Conservation (phyloP, 2,797 vertebrate genomes). For the Schizopygopsis pylzovi region DNA sequence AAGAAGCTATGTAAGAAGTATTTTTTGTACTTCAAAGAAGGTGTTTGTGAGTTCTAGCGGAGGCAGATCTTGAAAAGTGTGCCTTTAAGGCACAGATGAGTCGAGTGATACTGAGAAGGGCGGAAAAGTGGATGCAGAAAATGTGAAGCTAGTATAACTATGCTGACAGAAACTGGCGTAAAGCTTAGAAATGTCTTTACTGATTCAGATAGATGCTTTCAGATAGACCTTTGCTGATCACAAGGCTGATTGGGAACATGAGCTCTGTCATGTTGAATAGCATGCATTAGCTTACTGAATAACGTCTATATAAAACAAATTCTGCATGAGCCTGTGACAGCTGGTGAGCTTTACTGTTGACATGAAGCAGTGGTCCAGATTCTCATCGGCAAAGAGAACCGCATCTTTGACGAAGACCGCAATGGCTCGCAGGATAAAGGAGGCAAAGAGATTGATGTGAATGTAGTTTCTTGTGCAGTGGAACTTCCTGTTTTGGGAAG, state of each 20-base stretch:
- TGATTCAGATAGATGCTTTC: neutral
- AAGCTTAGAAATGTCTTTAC: neutral
- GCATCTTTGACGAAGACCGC: slow-evolving; percentile 90
- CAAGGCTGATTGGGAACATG: neutral
- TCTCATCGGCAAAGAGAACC: slow-evolving; percentile 87
- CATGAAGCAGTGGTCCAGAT: slow-evolving; percentile 86
- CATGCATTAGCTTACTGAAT: neutral
- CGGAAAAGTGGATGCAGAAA: neutral
- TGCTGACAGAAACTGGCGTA: neutral
- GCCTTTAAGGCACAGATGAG: slow-evolving; percentile 26
- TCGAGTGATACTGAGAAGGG: slow-evolving; percentile 14
- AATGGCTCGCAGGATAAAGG: slow-evolving; percentile 87
- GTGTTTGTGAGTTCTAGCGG: slow-evolving; percentile 24
- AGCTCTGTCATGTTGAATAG: slow-evolving; percentile 1
- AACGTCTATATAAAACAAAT: neutral
- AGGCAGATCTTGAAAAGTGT: slow-evolving; percentile 44
- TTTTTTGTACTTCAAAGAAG: slow-evolving; percentile 37
- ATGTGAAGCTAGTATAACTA: neutral
- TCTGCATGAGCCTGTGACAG: slow-evolving; percentile 13
- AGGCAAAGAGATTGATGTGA: slow-evolving; percentile 91
- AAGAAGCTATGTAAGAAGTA: neutral
- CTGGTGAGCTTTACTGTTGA: slow-evolving; percentile 80
- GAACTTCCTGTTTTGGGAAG: slow-evolving; percentile 80
- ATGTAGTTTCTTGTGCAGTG: slow-evolving; percentile 92
- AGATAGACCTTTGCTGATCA: neutral